phyloP scores from a whole-genome alignment of 2,797 vertebrate species.

The Glyptemys insculpta region DNA sequence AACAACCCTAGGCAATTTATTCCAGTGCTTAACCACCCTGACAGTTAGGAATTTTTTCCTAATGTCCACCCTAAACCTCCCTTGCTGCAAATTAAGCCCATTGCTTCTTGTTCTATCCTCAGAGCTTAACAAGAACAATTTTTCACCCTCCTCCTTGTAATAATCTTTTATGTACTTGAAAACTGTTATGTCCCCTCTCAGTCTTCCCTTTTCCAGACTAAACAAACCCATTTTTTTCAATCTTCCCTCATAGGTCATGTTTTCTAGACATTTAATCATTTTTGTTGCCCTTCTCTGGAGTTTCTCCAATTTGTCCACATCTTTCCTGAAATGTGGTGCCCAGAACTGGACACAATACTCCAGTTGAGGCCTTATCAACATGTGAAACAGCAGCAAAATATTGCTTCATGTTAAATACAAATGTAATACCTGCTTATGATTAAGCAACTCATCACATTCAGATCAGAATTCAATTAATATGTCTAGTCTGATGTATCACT shows the following conservation, averaged over 20 bases:
- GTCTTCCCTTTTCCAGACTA: not conserved
- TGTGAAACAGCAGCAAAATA: not conserved
- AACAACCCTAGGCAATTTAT: not conserved
- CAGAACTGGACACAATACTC: not conserved
- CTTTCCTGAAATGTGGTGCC: not conserved
- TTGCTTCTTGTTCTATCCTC: not conserved
- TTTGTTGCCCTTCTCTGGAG: not conserved
- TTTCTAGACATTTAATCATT: not conserved
- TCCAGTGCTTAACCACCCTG: not conserved
- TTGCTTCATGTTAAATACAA: not conserved
- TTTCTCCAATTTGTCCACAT: not conserved
- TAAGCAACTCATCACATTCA: not conserved
- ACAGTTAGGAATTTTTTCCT: not conserved
- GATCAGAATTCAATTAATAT: not conserved
- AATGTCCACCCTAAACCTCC: not conserved
- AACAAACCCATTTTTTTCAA: not conserved
- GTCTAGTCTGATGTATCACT: not conserved
- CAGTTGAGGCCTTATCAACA: not conserved
- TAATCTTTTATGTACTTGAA: not conserved
- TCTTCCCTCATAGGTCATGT: not conserved
- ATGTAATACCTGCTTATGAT: not conserved
- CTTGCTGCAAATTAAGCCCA: not conserved
- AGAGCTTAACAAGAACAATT: not conserved
- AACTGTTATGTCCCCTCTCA: no score
- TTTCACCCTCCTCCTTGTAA: not conserved